A percentile compares a stretch with the other conserved stretches of the same genome.
phyloP scores from a whole-genome alignment of 2,888 invertebrate species.

The Actias luna region DNA sequence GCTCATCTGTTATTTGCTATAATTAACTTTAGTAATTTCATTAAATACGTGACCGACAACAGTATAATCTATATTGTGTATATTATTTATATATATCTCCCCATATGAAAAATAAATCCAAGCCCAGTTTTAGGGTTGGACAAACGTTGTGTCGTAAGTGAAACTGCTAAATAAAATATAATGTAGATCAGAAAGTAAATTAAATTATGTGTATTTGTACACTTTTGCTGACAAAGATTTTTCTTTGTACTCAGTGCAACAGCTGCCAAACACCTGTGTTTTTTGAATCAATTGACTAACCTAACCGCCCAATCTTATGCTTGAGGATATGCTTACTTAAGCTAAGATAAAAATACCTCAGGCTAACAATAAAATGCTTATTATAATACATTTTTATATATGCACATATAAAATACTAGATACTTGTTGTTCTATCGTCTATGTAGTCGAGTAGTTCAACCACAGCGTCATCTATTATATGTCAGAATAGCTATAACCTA shows the following conservation, averaged over 20 bases:
- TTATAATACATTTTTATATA: too few species aligned
- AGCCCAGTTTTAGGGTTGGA: too few species aligned
- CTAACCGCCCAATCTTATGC: conserved; percentile 26
- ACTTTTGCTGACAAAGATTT: conserved; percentile 31
- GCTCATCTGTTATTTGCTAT: too few species aligned
- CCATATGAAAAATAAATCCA: too few species aligned
- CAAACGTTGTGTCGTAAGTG: neutral
- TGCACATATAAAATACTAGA: neutral
- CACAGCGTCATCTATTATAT: too few species aligned
- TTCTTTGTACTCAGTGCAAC: conserved; percentile 41
- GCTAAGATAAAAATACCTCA: neutral
- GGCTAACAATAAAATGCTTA: neutral
- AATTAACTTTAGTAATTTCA: too few species aligned
- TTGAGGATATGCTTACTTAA: neutral
- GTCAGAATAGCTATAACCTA: too few species aligned
- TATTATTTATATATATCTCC: too few species aligned
- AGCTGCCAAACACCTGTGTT: conserved; percentile 57
- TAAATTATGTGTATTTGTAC: conserved; percentile 46
- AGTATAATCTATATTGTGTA: too few species aligned
- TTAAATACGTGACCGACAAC: too few species aligned
- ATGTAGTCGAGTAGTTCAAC: too few species aligned
- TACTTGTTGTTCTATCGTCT: too few species aligned
- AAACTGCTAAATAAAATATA: conserved; percentile 8
- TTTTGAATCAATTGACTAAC: conserved; percentile 38
- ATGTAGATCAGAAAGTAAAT: conserved; percentile 30